phyloP scores from a whole-genome alignment of 2,113 vertebrate species.

The Callionymus lyra region DNA sequence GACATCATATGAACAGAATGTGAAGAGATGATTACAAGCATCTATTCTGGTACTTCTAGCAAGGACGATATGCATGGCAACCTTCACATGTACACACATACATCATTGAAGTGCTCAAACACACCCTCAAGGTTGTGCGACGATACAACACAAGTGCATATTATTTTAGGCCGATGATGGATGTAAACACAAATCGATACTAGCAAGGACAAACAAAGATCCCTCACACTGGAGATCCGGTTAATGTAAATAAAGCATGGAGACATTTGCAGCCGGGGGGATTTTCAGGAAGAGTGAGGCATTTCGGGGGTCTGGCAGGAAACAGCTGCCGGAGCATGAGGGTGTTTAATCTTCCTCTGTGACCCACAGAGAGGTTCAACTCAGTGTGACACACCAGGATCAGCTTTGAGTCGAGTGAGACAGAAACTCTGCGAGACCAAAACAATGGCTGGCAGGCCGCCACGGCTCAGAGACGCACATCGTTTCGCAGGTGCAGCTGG shows the following conservation, averaged over 20 bases:
- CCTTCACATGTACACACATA: too few relatives aligned
- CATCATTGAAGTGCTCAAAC: too few relatives aligned
- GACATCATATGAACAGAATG: too few relatives aligned
- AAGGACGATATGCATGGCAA: too few relatives aligned
- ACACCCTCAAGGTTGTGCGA: too few relatives aligned
- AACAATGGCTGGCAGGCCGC: constrained; percentile 34
- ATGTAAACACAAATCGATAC: too few relatives aligned
- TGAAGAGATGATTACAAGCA: too few relatives aligned
- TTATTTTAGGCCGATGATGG: too few relatives aligned
- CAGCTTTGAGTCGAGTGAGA: constrained; percentile 13
- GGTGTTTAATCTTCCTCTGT: constrained; percentile 16
- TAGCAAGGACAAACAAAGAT: too few relatives aligned
- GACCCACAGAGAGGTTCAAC: constrained; percentile 23
- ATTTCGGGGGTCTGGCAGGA: constrained; percentile 40
- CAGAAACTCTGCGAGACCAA: constrained; percentile 30
- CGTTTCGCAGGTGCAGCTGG: constrained; percentile 20
- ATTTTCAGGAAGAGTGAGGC: constrained; percentile 3
- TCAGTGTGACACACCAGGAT: background rate
- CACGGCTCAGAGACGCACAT: constrained; percentile 16
- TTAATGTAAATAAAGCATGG: constrained; percentile 10
- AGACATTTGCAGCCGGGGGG: constrained; percentile 21
- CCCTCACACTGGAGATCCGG: too few relatives aligned
- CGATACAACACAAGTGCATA: too few relatives aligned
- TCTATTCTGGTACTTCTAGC: too few relatives aligned
- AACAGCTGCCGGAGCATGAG: constrained; percentile 45